phyloP scores from a whole-genome alignment of 2,113 vertebrate species.

The Channa argus region DNA sequence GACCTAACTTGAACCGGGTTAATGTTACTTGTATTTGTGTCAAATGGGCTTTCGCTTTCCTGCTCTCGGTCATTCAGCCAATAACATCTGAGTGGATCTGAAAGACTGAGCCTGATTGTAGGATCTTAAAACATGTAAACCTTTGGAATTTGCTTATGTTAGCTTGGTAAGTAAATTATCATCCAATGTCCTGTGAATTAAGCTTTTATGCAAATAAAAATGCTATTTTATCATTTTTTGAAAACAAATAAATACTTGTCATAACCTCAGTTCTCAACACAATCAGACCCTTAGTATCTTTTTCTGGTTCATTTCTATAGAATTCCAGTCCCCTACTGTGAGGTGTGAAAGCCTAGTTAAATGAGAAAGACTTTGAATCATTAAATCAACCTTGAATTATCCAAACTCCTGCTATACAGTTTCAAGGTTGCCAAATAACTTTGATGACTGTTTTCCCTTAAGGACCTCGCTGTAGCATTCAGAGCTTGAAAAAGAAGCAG shows the following conservation, averaged over 20 bases:
- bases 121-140: too few species aligned
- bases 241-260: background rate
- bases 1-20: too few species aligned
- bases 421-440: conserved; percentile 49
- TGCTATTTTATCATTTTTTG: background rate
- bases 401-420: conserved; percentile 25
- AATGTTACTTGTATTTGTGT: too few species aligned
- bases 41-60: too few species aligned
- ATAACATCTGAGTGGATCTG: too few species aligned
- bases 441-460: conserved; percentile 33
- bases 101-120: too few species aligned
- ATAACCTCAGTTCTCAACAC: background rate
- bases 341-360: conserved; percentile 60
- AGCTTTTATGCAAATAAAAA: too few species aligned
- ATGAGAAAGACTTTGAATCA: conserved; percentile 52
- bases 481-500: conserved; percentile 1
- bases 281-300: background rate
- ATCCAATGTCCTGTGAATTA: background rate
- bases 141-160: too few species aligned
- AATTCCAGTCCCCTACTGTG: conserved; percentile 11
- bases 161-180: background rate
- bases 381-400: conserved; percentile 70
- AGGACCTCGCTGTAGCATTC: conserved; percentile 14
- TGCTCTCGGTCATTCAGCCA: too few species aligned
- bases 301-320: conserved; percentile 31